phyloP scores from a whole-genome alignment of 2,113 vertebrate species.

The Mustelus asterias region DNA sequence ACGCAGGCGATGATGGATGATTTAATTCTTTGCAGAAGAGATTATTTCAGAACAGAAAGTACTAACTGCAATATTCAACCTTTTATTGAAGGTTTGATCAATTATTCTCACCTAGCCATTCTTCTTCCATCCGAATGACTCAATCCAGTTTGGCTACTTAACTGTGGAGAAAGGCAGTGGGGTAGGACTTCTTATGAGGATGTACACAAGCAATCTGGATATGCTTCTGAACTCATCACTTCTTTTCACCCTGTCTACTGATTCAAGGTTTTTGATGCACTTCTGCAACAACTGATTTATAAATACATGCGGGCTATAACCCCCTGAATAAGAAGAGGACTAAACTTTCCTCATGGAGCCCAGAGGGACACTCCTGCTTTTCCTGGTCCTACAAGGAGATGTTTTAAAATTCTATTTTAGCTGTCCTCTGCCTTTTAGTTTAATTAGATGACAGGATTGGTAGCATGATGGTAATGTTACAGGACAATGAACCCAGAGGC shows the following conservation, averaged over 20 bases:
- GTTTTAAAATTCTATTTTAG: neutral
- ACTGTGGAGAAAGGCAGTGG: neutral
- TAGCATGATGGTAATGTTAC: too few relatives aligned
- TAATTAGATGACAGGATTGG: neutral
- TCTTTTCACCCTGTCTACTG: neutral
- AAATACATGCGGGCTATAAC: fast-evolving
- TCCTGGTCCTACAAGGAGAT: neutral
- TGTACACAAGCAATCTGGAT: neutral
- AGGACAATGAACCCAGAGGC: neutral
- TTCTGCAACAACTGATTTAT: neutral
- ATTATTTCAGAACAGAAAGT: slow-evolving; percentile 19
- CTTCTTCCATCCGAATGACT: neutral
- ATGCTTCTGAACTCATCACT: neutral
- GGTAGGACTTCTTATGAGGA: neutral
- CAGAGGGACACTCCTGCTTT: neutral
- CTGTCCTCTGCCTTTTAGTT: neutral
- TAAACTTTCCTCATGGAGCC: neutral
- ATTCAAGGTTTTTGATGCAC: neutral
- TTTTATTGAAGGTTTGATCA: neutral
- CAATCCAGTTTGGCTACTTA: neutral
- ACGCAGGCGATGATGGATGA: slow-evolving; percentile 5
- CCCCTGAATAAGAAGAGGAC: neutral
- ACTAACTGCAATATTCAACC: slow-evolving; percentile 1
- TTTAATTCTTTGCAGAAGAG: neutral
- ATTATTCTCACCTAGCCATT: neutral